Evolutionary conservation across 1,140 invertebrate genomes (phyloP).

Genomic region (Cyclina sinensis): DNA sequence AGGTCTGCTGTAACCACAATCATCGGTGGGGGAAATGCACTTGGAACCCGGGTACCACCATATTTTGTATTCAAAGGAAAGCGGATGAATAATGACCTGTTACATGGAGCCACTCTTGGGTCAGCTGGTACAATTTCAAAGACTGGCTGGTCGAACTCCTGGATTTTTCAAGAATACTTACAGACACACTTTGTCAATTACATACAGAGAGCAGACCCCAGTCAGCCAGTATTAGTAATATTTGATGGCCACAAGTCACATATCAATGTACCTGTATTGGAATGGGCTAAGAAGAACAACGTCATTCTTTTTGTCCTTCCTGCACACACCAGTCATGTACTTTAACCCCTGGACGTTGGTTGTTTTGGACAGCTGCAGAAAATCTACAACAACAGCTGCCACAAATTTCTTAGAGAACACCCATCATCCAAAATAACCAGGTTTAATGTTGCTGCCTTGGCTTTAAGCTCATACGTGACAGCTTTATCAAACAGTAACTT

Average conservation of each 20-base stretch:
- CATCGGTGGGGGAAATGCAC: no score
- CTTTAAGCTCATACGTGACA: slow-evolving; percentile 28
- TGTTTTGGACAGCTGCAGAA: no score
- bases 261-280: no score
- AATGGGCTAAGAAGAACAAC: slow-evolving; percentile 50
- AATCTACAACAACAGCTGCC: no score
- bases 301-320: slow-evolving; percentile 61
- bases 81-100: slow-evolving; percentile 32
- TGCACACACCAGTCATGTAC: no score
- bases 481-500: no score
- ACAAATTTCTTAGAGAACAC: no score
- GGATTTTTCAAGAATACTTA: slow-evolving; percentile 5
- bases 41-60: no score
- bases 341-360: no score
- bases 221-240: slow-evolving; percentile 34
- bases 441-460: slow-evolving; percentile 45
- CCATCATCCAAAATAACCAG: slow-evolving; percentile 48
- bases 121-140: slow-evolving; percentile 11
- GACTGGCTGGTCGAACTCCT: slow-evolving; percentile 48
- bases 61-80: slow-evolving; percentile 62
- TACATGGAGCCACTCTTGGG: slow-evolving; percentile 5
- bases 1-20: slow-evolving; percentile 13
- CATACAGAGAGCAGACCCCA: slow-evolving; percentile 32
- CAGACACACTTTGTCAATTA: no score
- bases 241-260: slow-evolving; percentile 54